phyloP scores from a whole-genome alignment of 2,888 invertebrate genomes.

The Spilarctia lutea region DNA sequence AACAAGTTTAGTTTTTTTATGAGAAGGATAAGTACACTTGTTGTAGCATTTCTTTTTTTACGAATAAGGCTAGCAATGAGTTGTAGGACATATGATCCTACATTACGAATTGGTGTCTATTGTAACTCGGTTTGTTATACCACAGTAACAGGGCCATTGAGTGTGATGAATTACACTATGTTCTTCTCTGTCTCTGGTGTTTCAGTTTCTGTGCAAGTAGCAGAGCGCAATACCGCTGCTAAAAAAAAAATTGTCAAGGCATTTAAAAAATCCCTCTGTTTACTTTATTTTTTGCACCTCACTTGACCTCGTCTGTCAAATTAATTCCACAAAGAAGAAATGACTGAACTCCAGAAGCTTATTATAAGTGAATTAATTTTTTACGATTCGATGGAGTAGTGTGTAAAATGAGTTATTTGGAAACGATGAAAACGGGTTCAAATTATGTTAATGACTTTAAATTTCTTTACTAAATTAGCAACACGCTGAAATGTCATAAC shows the following conservation, averaged over 20 bases:
- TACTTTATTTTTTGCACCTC: too few species aligned
- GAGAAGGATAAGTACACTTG: background rate
- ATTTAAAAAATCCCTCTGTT: background rate
- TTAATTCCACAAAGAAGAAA: too few species aligned
- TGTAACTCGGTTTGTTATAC: background rate
- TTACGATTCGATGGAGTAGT: background rate
- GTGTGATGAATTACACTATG: too few species aligned
- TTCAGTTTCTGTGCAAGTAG: background rate
- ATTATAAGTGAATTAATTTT: background rate
- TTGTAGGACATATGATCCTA: background rate
- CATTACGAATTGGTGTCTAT: background rate
- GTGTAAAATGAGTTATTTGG: background rate
- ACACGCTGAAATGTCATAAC: background rate
- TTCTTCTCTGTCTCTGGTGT: background rate
- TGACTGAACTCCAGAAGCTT: background rate
- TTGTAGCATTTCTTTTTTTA: background rate
- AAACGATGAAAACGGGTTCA: background rate
- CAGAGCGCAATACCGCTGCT: background rate
- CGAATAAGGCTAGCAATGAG: background rate
- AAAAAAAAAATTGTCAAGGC: too few species aligned
- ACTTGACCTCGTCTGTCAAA: too few species aligned
- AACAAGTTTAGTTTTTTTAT: conserved; percentile 23
- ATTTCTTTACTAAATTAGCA: background rate
- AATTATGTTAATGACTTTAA: background rate
- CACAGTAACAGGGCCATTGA: background rate